Evolutionary conservation across 2,888 invertebrate species (phyloP).

Genomic region (Teleiodes luculella): DNA sequence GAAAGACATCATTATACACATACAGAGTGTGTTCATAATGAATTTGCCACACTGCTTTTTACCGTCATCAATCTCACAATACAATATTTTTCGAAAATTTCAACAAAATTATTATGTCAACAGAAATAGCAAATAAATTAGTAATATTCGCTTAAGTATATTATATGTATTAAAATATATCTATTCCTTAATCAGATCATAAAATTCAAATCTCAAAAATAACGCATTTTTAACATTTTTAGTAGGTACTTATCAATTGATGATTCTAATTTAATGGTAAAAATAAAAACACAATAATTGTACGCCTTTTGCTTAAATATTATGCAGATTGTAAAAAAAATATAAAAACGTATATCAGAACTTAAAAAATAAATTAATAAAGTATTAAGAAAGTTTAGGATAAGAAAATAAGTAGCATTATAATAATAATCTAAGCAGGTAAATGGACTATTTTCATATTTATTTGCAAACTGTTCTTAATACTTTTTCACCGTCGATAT

Average conservation of each 20-base stretch:
- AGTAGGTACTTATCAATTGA: neutral
- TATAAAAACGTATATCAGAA: neutral
- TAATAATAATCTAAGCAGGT: no score
- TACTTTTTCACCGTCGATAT: no score
- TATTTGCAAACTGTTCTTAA: no score
- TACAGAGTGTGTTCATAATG: neutral
- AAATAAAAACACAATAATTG: neutral
- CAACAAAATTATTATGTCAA: constrained; percentile 15
- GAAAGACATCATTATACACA: neutral
- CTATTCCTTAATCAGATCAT: constrained; percentile 25
- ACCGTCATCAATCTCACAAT: no score
- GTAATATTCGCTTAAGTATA: neutral
- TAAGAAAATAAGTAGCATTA: no score
- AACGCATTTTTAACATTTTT: neutral
- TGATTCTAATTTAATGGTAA: no score
- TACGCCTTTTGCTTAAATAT: constrained; percentile 7
- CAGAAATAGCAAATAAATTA: constrained; percentile 15
- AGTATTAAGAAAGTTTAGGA: neutral
- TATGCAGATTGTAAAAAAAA: constrained; percentile 7
- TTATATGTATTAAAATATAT: constrained; percentile 12
- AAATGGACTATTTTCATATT: no score
- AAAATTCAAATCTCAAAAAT: constrained; percentile 18
- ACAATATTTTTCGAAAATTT: constrained; percentile 15
- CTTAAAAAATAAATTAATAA: neutral
- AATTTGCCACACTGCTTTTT: no score